phyloP scores from a whole-genome alignment of 2,113 vertebrate species.

The Peromyscus californicus region DNA sequence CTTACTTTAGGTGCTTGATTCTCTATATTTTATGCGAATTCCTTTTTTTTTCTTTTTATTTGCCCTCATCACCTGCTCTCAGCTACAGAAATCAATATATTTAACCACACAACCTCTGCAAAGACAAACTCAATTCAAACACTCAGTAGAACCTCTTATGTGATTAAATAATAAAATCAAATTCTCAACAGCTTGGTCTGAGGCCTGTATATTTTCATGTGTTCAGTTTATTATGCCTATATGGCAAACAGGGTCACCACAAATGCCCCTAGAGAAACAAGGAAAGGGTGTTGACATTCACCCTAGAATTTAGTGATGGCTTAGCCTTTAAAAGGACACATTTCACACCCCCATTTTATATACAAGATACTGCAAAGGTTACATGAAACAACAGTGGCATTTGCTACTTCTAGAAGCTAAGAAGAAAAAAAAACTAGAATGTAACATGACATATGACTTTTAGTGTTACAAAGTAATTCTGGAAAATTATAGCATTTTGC shows the following conservation, averaged over 20 bases:
- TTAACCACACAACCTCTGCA: constrained; percentile 21
- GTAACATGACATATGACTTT: constrained; percentile 14
- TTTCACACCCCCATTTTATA: constrained; percentile 26
- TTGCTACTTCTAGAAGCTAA: constrained; percentile 39
- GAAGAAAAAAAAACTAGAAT: neutral
- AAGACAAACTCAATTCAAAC: neutral
- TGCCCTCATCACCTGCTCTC: neutral
- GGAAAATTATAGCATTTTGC: constrained; percentile 40
- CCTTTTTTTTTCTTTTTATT: neutral
- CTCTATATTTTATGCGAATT: constrained; percentile 18
- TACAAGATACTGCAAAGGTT: constrained; percentile 51
- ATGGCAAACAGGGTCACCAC: neutral
- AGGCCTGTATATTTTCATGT: neutral
- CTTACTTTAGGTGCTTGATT: neutral
- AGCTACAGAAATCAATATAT: constrained; percentile 16
- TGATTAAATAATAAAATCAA: neutral
- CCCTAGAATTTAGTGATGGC: constrained; percentile 27
- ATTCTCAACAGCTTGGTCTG: neutral
- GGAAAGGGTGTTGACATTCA: neutral
- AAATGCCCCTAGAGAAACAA: neutral
- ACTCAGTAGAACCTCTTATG: neutral
- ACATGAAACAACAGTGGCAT: constrained; percentile 63
- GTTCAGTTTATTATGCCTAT: neutral
- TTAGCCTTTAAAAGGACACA: constrained; percentile 57
- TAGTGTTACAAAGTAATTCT: constrained; percentile 23